A percentile compares a stretch with the other conserved stretches of the same genome.
Evolutionary conservation across 2,113 vertebrate genomes (phyloP).

Genomic region (Plestiodon gilberti): DNA sequence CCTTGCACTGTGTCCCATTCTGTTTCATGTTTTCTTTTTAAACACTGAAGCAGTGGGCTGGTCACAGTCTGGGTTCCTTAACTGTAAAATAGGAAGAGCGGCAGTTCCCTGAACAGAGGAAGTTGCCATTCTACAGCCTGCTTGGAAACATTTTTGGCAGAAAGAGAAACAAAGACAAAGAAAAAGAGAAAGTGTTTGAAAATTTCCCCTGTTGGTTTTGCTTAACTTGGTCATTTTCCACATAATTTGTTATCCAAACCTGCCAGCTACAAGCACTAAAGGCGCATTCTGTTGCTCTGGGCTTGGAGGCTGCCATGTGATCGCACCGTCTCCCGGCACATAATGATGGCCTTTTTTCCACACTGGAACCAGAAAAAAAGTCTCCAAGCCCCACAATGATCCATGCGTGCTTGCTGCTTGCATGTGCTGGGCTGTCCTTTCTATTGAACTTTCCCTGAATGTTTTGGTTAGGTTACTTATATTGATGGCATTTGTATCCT

Average conservation of each 20-base stretch:
- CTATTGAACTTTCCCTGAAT: not conserved
- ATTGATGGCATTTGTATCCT: not conserved
- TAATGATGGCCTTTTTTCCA: constrained; percentile 62
- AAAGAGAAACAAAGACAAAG: not conserved
- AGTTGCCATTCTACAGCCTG: not conserved
- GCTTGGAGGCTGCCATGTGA: constrained; percentile 54
- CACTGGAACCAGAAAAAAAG: constrained; percentile 45
- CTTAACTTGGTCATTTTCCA: not conserved
- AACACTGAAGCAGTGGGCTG: not conserved
- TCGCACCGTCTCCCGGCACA: constrained; percentile 52
- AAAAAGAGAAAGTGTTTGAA: not conserved
- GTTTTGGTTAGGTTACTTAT: not conserved
- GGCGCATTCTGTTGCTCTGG: constrained; percentile 49
- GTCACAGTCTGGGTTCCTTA: not conserved
- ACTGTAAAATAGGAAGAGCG: not conserved
- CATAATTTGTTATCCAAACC: not conserved
- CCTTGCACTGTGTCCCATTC: too few relatives aligned
- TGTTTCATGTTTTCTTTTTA: not conserved
- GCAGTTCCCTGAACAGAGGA: not conserved
- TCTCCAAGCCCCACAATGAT: not conserved
- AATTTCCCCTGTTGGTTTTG: not conserved
- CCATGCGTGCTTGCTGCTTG: too few relatives aligned
- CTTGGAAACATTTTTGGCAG: not conserved
- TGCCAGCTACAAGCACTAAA: constrained; percentile 5
- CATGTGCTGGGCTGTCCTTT: not conserved